Evolutionary conservation across 1,140 invertebrate genomes (phyloP).

Genomic region (Brachionus koreanus): DNA sequence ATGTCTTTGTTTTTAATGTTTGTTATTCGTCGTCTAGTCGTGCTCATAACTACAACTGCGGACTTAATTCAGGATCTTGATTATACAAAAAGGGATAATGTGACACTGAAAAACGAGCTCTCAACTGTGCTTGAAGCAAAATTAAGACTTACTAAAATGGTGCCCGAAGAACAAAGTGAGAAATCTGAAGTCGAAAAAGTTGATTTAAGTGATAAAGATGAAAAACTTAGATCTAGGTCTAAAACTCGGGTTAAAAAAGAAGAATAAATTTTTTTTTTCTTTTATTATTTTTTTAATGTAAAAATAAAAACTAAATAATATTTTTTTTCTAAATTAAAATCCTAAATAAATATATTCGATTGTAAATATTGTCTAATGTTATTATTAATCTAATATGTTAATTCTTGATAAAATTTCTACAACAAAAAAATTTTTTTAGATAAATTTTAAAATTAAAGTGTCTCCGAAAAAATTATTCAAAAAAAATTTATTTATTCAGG

Average conservation of each 20-base stretch:
- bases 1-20: slow-evolving; percentile 79
- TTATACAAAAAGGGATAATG: neutral
- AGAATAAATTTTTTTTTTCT: neutral
- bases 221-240: neutral
- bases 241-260: slow-evolving; percentile 30
- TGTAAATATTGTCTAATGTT: neutral
- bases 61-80: neutral
- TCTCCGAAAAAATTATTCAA: neutral
- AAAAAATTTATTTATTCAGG: too few species aligned
- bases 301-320: neutral
- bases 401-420: neutral
- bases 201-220: slow-evolving; percentile 1
- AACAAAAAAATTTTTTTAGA: neutral
- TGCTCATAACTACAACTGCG: slow-evolving; percentile 13
- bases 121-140: neutral
- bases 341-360: neutral
- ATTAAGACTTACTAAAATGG: neutral
- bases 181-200: neutral
- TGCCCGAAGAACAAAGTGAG: neutral
- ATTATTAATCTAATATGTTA: neutral
- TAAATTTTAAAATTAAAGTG: neutral
- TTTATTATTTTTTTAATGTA: neutral
- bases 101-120: neutral
- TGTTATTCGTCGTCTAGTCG: slow-evolving; percentile 9
- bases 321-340: neutral